Conservation (phyloP, 2,888 invertebrate genomes). For the Acleris emargana region DNA sequence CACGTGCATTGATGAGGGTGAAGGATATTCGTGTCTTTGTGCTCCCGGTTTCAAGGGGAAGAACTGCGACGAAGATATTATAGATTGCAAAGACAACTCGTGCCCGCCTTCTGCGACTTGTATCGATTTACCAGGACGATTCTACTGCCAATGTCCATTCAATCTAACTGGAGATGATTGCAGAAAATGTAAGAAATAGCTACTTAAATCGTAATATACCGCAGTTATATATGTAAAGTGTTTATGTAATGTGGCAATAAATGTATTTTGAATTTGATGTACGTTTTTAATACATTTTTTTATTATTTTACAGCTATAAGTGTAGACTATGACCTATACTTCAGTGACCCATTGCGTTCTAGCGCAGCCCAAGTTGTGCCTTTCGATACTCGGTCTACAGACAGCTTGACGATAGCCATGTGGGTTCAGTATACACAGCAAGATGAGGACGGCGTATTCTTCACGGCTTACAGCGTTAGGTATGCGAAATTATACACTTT, state of each 20-base stretch:
- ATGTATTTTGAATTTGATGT: too few species aligned
- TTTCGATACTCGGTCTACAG: conserved; percentile 90
- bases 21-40: conserved; percentile 93
- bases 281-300: conserved; percentile 26
- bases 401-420: conserved; percentile 94
- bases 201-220: neutral
- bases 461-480: conserved; percentile 95
- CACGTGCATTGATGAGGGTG: conserved; percentile 93
- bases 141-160: conserved; percentile 98
- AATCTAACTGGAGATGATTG: conserved; percentile 98
- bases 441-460: conserved; percentile 96
- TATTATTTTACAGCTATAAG: conserved; percentile 90
- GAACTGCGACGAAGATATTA: conserved; percentile 95
- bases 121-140: conserved; percentile 94
- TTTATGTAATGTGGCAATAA: too few species aligned
- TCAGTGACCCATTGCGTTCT: conserved; percentile 94
- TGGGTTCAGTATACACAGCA: conserved; percentile 98
- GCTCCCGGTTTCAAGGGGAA: conserved; percentile 91
- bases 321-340: conserved; percentile 98
- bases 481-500: conserved; percentile 53
- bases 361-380: conserved; percentile 97
- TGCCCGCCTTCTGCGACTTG: conserved; percentile 97
- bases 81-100: conserved; percentile 96
- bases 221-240: neutral
- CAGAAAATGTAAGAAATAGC: conserved; percentile 89